phyloP scores from a whole-genome alignment of 64 coral and sea anemone genomes.

The Pachyseris speciosa region DNA sequence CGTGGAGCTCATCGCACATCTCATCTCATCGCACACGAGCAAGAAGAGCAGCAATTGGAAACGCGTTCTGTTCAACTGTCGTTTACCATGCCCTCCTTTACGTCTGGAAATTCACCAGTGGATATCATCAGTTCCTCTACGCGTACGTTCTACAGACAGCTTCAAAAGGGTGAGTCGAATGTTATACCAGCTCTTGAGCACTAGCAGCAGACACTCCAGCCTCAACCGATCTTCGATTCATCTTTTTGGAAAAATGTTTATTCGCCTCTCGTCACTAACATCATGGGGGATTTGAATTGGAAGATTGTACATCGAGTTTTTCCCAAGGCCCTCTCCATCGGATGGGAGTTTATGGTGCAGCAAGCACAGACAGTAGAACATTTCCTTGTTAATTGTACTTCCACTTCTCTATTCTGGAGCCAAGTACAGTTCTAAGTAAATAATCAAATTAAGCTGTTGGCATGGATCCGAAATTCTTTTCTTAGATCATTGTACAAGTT shows the following conservation, averaged over 20 bases:
- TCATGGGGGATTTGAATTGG: neutral
- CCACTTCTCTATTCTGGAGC: neutral
- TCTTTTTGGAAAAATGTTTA: neutral
- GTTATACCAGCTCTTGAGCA: neutral
- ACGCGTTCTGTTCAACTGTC: neutral
- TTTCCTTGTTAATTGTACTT: neutral
- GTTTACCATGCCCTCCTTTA: neutral
- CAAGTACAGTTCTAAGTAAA: neutral
- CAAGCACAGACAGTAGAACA: neutral
- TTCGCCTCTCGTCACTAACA: neutral
- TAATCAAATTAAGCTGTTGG: neutral
- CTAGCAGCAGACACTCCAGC: neutral
- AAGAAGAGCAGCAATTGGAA: neutral
- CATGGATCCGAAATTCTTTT: neutral
- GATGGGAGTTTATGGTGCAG: neutral
- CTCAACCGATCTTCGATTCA: neutral
- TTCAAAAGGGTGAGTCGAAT: neutral
- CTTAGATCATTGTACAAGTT: too few species aligned
- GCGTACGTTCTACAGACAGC: neutral
- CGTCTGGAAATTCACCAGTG: neutral
- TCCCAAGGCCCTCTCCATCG: neutral
- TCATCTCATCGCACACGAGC: neutral
- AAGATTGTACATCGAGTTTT: neutral
- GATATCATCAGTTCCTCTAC: neutral
- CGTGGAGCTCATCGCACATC: too few species aligned